These are phyloP conservation scores for Lasioglossum malachurum DNA, from an alignment of 2,888 invertebrate species.

Conservation along the genomic window DNA sequence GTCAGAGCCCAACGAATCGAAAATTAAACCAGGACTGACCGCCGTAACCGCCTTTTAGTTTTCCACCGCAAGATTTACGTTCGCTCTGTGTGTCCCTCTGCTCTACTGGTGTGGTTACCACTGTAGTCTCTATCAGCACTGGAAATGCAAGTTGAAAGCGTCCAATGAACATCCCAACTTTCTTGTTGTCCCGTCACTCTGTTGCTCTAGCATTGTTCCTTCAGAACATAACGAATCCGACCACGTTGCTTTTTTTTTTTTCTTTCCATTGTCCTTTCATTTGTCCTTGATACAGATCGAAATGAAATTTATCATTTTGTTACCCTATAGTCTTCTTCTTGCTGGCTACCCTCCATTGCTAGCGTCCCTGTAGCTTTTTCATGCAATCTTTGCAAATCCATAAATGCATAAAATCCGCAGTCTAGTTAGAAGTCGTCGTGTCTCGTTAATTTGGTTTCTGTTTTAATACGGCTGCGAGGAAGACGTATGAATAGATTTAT, in stretches of 20 bases:
- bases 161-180: constrained; percentile 5
- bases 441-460: neutral
- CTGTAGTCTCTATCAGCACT: constrained; percentile 12
- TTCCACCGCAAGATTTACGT: constrained; percentile 47
- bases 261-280: neutral
- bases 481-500: neutral
- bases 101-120: constrained; percentile 38
- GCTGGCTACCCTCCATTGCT: neutral
- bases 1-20: constrained; percentile 55
- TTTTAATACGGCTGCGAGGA: neutral
- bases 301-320: neutral
- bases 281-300: neutral
- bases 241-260: neutral
- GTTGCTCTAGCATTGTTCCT: neutral
- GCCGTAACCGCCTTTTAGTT: constrained; percentile 59
- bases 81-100: constrained; percentile 10
- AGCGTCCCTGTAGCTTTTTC: neutral
- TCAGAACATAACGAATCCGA: neutral
- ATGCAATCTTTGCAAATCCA: no score
- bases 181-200: neutral
- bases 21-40: constrained; percentile 57
- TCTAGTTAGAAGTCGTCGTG: neutral
- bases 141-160: constrained; percentile 1
- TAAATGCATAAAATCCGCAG: neutral
- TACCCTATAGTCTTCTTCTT: neutral